Evolutionary conservation across 2,113 vertebrate genomes (phyloP).

Genomic region (Spermophilus dauricus): DNA sequence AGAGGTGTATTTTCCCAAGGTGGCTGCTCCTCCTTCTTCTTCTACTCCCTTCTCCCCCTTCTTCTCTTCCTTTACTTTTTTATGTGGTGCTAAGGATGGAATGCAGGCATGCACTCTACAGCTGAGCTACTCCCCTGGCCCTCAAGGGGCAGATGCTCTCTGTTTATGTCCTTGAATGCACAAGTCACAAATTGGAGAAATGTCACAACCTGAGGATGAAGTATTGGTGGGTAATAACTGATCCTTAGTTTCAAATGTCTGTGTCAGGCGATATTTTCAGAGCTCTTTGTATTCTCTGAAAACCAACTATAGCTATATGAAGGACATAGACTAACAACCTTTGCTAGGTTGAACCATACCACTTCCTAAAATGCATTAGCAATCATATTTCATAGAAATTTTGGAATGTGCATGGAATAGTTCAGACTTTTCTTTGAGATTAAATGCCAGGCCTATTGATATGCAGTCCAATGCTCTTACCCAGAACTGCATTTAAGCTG

Average conservation of each 20-base stretch:
- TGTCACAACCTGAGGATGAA: too few species aligned
- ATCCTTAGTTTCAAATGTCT: background rate
- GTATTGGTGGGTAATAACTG: too few species aligned
- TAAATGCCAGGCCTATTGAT: background rate
- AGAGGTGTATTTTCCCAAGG: too few species aligned
- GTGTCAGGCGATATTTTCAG: background rate
- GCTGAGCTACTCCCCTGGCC: too few species aligned
- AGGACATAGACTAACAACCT: background rate
- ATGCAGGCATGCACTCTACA: too few species aligned
- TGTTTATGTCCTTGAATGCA: too few species aligned
- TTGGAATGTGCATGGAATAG: background rate
- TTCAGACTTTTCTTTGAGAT: background rate
- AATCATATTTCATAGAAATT: background rate
- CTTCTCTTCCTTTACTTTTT: background rate
- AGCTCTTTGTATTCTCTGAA: constrained; percentile 4
- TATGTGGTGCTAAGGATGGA: too few species aligned
- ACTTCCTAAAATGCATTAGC: background rate
- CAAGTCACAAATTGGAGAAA: too few species aligned
- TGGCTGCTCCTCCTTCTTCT: background rate
- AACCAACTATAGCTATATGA: background rate
- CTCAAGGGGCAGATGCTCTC: too few species aligned
- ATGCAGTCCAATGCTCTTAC: background rate
- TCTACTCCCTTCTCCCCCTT: too few species aligned
- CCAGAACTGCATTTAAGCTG: background rate
- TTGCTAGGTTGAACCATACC: too few species aligned